A percentile compares a stretch with the other conserved stretches of the same genome.
These are phyloP conservation scores for Mus spicilegus DNA, from an alignment of 2,113 vertebrate species.

Conservation along the genomic window DNA sequence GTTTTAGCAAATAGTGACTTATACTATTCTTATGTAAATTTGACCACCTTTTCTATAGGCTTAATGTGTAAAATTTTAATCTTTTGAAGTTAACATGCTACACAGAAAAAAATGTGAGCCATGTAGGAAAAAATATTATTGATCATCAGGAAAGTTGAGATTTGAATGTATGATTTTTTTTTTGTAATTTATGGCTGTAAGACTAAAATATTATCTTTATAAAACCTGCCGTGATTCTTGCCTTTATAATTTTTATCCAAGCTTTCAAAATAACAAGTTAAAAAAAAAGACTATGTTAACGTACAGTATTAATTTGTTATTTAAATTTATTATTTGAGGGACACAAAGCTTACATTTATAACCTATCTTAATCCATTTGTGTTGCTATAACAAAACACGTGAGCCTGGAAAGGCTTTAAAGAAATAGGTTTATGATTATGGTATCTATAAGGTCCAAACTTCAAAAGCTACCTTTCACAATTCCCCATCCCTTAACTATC, in stretches of 20 bases:
- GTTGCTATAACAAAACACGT: neutral
- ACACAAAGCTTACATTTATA: neutral
- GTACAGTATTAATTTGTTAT: rapidly evolving
- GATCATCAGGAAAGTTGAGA: neutral
- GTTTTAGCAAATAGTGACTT: neutral
- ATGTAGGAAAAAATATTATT: neutral
- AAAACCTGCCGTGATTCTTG: neutral
- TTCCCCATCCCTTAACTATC: neutral
- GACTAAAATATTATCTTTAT: neutral
- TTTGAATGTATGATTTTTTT: neutral
- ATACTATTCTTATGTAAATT: neutral
- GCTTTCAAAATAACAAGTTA: neutral
- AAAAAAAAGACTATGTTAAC: neutral
- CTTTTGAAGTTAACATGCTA: neutral
- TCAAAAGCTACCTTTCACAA: too few species aligned
- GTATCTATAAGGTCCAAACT: neutral
- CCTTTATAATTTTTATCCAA: neutral
- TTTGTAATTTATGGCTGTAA: neutral
- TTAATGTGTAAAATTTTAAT: neutral
- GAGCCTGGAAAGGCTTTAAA: neutral
- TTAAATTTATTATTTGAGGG: neutral
- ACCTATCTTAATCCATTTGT: neutral
- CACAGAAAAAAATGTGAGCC: neutral
- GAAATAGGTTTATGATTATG: neutral
- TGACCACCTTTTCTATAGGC: neutral